Conservation (phyloP, 2,113 vertebrate genomes). For the Scatophagus argus region DNA sequence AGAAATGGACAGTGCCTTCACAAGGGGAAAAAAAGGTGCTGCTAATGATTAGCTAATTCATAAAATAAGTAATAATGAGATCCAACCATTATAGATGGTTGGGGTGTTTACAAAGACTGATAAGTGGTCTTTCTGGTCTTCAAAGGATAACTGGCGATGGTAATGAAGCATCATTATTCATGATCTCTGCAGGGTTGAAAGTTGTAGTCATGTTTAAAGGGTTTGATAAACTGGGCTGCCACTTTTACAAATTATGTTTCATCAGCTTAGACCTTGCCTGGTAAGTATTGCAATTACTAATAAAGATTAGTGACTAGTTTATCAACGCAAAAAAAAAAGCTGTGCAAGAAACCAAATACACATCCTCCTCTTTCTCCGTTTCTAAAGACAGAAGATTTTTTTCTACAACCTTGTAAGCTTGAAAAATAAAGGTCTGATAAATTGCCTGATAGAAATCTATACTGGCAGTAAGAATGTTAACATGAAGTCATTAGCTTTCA, state of each 20-base stretch:
- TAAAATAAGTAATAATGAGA: not conserved
- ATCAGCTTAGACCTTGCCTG: conserved; percentile 6
- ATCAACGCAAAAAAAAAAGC: not conserved
- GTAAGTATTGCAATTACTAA: conserved; percentile 11
- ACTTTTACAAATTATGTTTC: conserved; percentile 11
- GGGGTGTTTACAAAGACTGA: conserved; percentile 36
- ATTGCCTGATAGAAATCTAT: conserved; percentile 24
- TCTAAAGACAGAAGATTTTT: not conserved
- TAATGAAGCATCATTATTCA: conserved; percentile 48
- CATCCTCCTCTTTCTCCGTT: not conserved
- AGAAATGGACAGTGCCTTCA: not conserved
- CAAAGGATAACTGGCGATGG: conserved; percentile 27
- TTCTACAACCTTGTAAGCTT: not conserved
- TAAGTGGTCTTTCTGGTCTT: conserved; percentile 42
- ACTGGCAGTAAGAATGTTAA: conserved; percentile 20
- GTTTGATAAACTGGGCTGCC: conserved; percentile 12
- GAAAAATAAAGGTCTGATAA: conserved; percentile 7
- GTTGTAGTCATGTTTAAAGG: conserved; percentile 5
- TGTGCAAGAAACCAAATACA: not conserved
- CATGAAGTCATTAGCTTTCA: conserved; percentile 32
- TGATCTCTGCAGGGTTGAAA: conserved; percentile 20
- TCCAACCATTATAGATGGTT: not conserved
- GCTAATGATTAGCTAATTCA: conserved; percentile 22
- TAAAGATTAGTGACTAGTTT: not conserved
- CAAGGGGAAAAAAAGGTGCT: not conserved